Evolutionary conservation across 1,140 invertebrate genomes (phyloP).

Genomic region (Cydia splendana): DNA sequence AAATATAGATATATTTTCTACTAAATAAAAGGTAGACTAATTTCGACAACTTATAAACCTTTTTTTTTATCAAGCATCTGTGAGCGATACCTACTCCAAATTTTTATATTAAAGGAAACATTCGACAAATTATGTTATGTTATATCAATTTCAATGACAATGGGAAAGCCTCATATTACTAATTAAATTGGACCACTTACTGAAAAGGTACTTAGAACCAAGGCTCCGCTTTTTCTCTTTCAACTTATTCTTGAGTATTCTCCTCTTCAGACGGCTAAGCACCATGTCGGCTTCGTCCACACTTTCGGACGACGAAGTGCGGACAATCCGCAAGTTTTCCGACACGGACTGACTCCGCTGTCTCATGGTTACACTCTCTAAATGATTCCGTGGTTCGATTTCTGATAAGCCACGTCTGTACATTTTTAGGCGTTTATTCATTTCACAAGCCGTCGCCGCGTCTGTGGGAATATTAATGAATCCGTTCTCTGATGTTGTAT

Average conservation of each 20-base stretch:
- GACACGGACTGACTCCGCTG: conserved; percentile 66
- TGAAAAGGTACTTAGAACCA: conserved; percentile 53
- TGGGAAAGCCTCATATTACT: not conserved
- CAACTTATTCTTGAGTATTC: conserved; percentile 77
- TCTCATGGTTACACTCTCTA: conserved; percentile 51
- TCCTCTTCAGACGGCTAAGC: conserved; percentile 74
- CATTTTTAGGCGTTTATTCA: conserved; percentile 75
- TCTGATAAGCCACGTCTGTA: conserved; percentile 76
- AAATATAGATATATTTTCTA: too few species aligned
- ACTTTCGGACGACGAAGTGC: conserved; percentile 77
- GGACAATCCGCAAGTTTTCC: conserved; percentile 55
- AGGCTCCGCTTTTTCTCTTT: conserved; percentile 68
- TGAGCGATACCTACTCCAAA: too few species aligned
- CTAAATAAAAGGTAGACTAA: too few species aligned
- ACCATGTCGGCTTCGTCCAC: conserved; percentile 77
- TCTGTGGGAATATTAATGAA: conserved; percentile 71
- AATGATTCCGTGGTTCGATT: conserved; percentile 61
- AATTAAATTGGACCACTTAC: conserved; percentile 41
- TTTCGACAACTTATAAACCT: too few species aligned
- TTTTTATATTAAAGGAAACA: too few species aligned
- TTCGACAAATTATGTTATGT: too few species aligned
- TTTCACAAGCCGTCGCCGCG: conserved; percentile 68
- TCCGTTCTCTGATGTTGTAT: conserved; percentile 64
- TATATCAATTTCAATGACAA: too few species aligned
- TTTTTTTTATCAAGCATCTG: too few species aligned